These are phyloP conservation scores for Styela clava DNA, from an alignment of 23 tunicate species.

Conservation along the genomic window DNA sequence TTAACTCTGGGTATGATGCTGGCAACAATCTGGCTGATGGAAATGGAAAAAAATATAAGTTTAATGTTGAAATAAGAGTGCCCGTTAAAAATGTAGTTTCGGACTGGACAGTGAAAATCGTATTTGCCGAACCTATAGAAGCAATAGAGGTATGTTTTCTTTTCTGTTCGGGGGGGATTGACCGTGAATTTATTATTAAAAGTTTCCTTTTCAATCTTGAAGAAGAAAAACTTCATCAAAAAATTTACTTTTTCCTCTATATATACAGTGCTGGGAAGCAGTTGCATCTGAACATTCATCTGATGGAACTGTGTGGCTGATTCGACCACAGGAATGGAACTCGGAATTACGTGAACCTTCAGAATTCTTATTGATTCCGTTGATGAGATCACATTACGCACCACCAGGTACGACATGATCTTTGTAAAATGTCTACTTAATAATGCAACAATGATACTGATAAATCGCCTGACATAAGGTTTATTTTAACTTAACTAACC, in stretches of 20 bases:
- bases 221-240: no score
- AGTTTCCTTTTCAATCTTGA: no score
- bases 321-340: slow-evolving; percentile 76
- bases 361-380: slow-evolving; percentile 79
- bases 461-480: no score
- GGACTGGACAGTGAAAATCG: slow-evolving; percentile 76
- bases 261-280: slow-evolving; percentile 51
- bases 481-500: no score
- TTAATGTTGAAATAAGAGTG: slow-evolving; percentile 68
- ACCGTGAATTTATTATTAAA: not conserved
- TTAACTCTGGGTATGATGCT: slow-evolving; percentile 57
- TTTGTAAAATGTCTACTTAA: no score
- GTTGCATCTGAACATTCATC: slow-evolving; percentile 38
- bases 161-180: not conserved
- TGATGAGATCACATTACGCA: slow-evolving; percentile 35
- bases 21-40: slow-evolving; percentile 27
- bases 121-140: slow-evolving; percentile 58
- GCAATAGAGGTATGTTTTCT: slow-evolving; percentile 40
- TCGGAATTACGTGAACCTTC: slow-evolving; percentile 51
- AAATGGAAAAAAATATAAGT: slow-evolving; percentile 28
- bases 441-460: no score
- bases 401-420: slow-evolving; percentile 65
- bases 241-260: not conserved
- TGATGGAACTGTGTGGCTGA: slow-evolving; percentile 68
- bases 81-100: slow-evolving; percentile 41